Base-by-base conservation (phyloP, 2,113 vertebrate genomes). In the Labeo catla region DNA sequence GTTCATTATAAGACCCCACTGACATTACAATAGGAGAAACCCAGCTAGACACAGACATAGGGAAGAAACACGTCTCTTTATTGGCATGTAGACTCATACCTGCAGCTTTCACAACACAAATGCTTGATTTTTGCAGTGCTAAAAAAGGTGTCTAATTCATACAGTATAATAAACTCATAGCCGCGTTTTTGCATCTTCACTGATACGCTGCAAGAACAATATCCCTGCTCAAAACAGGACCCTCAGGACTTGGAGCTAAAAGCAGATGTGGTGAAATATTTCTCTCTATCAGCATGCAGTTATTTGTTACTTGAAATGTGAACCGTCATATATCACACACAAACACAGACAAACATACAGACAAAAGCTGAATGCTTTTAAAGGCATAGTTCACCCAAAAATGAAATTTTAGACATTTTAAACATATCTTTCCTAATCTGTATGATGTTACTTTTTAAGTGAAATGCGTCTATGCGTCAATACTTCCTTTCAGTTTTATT, bases 221-320 rank as follows among this genome's bases (percentile, higher is more conserved):
- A 74, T 49, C 28, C 34, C 23, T 52, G 23, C 47, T 7, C 12
- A 52, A 19, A 79, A n/a, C 52, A 61, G 36, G 11, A 45, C 21
- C 6, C 39, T 45, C 36, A 9, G 2, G 43, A 80, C 10, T 79
- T 59, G 54, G 49, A 1, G 49, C 12, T 77, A 57, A 10, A 23
- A 88, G 70, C 4, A 81, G 10, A 39, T 5, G 66, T 36, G 52
- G 13, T 50, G 10, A 78, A 49, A 72, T 19, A 72, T 49, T 19
- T 84, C 54, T 49, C 16, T 66, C 10, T 15, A 43, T 76, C 50
- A 72, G 76, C 84, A 86, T 86, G 84, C 84, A 47, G 61, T 1
- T 28, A 34, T 13, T 34, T 79, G 61, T 61, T 19, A 61, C 23
- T n/a, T n/a, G 45, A 83, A 47, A 77, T n/a, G 72, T 76, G 11